Percentiles rank a stretch among this genome's conserved stretches.
Evolutionary conservation across 2,888 invertebrate genomes (phyloP).

Genomic region (Ernsta delagoae): DNA sequence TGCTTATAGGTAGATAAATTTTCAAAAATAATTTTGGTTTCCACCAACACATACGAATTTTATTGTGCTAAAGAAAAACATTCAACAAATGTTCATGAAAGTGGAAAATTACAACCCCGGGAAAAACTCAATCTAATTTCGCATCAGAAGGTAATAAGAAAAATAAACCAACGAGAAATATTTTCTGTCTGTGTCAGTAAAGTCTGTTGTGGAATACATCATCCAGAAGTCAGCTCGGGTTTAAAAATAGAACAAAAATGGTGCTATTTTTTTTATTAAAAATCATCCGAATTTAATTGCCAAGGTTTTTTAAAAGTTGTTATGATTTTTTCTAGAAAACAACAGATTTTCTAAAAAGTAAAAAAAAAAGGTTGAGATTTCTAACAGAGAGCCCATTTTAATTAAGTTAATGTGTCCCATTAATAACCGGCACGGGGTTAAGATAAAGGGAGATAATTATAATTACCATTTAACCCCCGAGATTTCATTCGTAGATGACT

Average conservation of each 20-base stretch:
- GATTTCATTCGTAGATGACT: conserved; percentile 45
- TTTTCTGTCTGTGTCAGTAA: conserved; percentile 3
- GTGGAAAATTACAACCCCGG: conserved; percentile 39
- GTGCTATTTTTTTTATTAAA: no score
- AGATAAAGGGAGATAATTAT: conserved; percentile 62
- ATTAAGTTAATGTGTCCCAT: conserved; percentile 60
- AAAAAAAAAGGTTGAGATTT: conserved; percentile 42
- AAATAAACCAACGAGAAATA: neutral
- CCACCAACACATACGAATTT: neutral
- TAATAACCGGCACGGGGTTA: conserved; percentile 54
- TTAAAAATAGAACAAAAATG: neutral
- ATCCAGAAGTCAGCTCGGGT: neutral
- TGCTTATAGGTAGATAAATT: no score
- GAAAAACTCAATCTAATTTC: conserved; percentile 40
- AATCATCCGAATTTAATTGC: no score
- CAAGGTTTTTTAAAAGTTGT: no score
- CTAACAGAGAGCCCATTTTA: conserved; percentile 52
- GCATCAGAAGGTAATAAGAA: conserved; percentile 18
- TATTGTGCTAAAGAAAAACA: conserved; percentile 6
- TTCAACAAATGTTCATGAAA: conserved; percentile 37
- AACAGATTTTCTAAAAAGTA: conserved; percentile 1
- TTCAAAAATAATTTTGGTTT: no score
- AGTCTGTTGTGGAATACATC: neutral
- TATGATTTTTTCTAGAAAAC: neutral
- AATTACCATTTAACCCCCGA: conserved; percentile 41